A percentile compares a stretch with the other conserved stretches of the same genome.
Conservation (phyloP, 2,113 vertebrate species). For the Alethe castanea region DNA sequence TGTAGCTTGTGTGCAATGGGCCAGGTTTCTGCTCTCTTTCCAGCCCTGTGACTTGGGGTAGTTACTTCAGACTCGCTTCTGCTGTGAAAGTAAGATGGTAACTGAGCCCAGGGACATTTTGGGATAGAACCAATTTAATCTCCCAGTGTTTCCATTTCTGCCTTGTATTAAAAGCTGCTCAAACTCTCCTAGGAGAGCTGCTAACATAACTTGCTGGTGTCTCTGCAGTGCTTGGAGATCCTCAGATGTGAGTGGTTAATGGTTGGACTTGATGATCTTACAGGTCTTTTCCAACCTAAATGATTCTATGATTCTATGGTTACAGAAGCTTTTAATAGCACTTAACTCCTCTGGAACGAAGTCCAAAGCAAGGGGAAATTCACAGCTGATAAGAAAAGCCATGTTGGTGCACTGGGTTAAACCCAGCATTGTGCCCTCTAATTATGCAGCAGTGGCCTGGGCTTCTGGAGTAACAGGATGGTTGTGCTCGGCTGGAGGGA, state of each 20-base stretch:
- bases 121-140: neutral
- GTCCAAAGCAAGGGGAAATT: slow-evolving; percentile 45
- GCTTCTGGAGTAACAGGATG: neutral
- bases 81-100: neutral
- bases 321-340: slow-evolving; percentile 37
- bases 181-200: slow-evolving; percentile 8
- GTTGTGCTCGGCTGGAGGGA: slow-evolving; percentile 40
- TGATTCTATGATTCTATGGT: slow-evolving; percentile 13
- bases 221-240: slow-evolving; percentile 40
- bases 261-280: slow-evolving; percentile 8
- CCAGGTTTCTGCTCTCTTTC: neutral
- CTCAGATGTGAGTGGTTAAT: neutral
- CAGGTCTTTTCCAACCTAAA: slow-evolving; percentile 9
- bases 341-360: slow-evolving; percentile 27
- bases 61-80: neutral
- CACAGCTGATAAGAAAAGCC: slow-evolving; percentile 46
- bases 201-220: neutral
- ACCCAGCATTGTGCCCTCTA: slow-evolving; percentile 39
- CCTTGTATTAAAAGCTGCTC: slow-evolving; percentile 5
- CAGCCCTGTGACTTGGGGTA: neutral
- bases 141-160: neutral
- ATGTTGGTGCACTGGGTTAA: slow-evolving; percentile 29
- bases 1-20: neutral
- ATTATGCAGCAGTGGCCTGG: slow-evolving; percentile 37
- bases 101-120: neutral